Evolutionary conservation across 1,140 invertebrate species (phyloP).

Genomic region (Leptoteleia sp.): DNA sequence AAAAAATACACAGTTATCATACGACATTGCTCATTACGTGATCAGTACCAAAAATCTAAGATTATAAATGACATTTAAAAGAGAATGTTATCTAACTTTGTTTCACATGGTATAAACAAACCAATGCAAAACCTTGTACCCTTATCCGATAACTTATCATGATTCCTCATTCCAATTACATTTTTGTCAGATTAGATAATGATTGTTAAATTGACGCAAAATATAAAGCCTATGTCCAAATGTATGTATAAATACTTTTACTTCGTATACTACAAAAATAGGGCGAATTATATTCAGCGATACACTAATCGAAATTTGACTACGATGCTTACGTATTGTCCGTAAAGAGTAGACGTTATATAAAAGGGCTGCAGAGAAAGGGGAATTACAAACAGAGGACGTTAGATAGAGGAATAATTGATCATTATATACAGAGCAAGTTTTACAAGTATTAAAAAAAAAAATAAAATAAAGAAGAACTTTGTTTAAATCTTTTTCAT

Average conservation of each 20-base stretch:
- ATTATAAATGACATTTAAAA: not conserved
- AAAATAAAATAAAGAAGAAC: no score
- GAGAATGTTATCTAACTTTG: constrained; percentile 1
- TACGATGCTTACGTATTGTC: constrained; percentile 77
- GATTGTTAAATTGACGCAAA: constrained; percentile 14
- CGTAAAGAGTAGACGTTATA: constrained; percentile 73
- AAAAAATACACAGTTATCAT: no score
- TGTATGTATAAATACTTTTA: constrained; percentile 21
- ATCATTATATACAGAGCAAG: constrained; percentile 8
- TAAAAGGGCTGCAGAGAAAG: constrained; percentile 74
- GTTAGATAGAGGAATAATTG: constrained; percentile 35
- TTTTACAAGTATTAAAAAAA: constrained; percentile 11
- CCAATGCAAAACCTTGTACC: constrained; percentile 1
- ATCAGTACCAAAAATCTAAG: constrained; percentile 1
- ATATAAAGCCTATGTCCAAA: constrained; percentile 31
- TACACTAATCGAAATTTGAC: constrained; percentile 42
- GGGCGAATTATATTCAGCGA: constrained; percentile 24
- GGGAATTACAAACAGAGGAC: constrained; percentile 39
- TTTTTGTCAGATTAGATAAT: constrained; percentile 41
- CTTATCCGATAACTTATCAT: constrained; percentile 10
- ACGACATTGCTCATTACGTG: no score
- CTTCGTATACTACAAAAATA: constrained; percentile 27
- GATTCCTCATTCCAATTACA: constrained; percentile 21
- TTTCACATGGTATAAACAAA: not conserved
- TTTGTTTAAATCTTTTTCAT: no score